Percentiles rank a stretch among this genome's conserved stretches.
Evolutionary conservation across 2,113 vertebrate species (phyloP).

Genomic region (Cochlearius cochlearius): DNA sequence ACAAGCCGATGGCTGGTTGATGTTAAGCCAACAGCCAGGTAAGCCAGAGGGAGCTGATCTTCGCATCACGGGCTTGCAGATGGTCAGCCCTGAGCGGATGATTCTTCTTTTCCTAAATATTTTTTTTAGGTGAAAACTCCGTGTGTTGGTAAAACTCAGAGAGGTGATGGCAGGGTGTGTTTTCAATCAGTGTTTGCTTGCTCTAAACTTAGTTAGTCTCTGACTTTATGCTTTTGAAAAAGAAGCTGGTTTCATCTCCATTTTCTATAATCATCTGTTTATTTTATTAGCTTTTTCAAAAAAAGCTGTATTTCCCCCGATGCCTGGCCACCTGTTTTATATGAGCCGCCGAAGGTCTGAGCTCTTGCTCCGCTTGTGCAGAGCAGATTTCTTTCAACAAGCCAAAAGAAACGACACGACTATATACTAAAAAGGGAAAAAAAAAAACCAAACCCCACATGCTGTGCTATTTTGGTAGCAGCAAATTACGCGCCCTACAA

Average conservation of each 20-base stretch:
- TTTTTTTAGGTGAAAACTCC: neutral
- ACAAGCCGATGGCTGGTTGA: neutral
- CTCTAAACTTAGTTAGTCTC: neutral
- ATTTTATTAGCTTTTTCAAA: constrained; percentile 34
- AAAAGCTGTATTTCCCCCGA: neutral
- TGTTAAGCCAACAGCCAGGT: neutral
- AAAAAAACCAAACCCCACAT: neutral
- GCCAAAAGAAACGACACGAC: neutral
- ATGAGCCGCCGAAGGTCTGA: constrained; percentile 19
- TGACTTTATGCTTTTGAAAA: neutral
- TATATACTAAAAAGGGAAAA: constrained; percentile 16
- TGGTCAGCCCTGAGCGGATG: neutral
- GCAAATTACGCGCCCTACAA: constrained; percentile 37
- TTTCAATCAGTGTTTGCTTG: neutral
- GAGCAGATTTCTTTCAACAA: constrained; percentile 17
- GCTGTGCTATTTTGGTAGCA: constrained; percentile 44
- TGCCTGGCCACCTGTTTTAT: constrained; percentile 44
- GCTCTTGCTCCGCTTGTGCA: neutral
- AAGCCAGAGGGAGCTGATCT: neutral
- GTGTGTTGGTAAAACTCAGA: neutral
- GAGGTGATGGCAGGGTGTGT: neutral
- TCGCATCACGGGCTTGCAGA: neutral
- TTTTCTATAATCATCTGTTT: constrained; percentile 20
- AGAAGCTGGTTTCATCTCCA: neutral
- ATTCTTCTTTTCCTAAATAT: neutral